A percentile compares a stretch with the other conserved stretches of the same genome.
Evolutionary conservation across 1,140 invertebrate species (phyloP).

Genomic region (Helicoverpa zea): DNA sequence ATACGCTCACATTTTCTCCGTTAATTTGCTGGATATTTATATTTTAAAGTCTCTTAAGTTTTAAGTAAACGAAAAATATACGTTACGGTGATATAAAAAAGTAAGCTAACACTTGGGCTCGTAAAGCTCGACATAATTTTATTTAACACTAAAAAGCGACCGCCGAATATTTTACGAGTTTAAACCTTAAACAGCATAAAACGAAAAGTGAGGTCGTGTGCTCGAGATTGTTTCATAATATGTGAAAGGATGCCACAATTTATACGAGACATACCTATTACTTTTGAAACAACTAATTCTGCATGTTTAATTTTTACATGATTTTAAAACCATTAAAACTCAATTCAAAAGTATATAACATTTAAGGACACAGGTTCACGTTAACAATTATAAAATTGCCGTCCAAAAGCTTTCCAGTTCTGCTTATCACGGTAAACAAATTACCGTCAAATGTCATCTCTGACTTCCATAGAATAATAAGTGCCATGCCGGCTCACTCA

Average conservation of each 20-base stretch:
- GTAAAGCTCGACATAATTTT: constrained; percentile 40
- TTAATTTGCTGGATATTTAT: constrained; percentile 6
- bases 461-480: constrained; percentile 21
- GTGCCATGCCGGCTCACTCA: neutral
- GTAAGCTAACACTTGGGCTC: constrained; percentile 26
- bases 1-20: neutral
- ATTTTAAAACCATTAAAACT: no score
- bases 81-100: constrained; percentile 15
- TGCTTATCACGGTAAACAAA: constrained; percentile 27
- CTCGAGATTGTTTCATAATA: neutral
- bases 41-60: constrained; percentile 16
- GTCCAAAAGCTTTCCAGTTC: neutral
- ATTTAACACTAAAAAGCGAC: constrained; percentile 38
- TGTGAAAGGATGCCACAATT: neutral
- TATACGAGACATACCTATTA: no score
- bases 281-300: no score
- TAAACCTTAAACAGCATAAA: constrained; percentile 22
- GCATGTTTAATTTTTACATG: no score
- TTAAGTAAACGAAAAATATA: constrained; percentile 27
- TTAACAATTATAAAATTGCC: neutral
- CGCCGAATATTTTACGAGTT: constrained; percentile 28
- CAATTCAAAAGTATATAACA: no score
- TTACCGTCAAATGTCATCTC: neutral
- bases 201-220: neutral
- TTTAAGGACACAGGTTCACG: no score